Conservation (phyloP, 2,113 vertebrate genomes). For the Electrona antarctica region DNA sequence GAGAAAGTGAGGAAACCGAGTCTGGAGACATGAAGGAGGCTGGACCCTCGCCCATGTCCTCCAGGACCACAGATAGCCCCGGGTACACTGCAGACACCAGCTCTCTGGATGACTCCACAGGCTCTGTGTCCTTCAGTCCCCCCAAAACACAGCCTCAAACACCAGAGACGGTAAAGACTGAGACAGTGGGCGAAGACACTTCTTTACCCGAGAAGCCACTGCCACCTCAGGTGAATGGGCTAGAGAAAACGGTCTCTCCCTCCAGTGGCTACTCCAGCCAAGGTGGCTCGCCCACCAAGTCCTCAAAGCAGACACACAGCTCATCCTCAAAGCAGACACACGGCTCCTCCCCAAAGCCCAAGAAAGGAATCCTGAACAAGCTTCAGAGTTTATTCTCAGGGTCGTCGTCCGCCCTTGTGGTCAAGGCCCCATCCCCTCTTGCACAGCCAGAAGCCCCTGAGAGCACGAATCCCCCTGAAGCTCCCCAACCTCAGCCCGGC, state of each 20-base stretch:
- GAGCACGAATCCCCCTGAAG: constrained; percentile 54
- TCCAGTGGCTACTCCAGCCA: constrained; percentile 91
- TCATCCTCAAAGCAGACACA: constrained; percentile 75
- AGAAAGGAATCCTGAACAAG: constrained; percentile 78
- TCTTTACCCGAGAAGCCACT: constrained; percentile 36
- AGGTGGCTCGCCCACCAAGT: constrained; percentile 80
- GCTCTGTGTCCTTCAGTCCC: constrained; percentile 47
- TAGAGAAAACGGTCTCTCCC: constrained; percentile 82
- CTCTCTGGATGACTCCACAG: constrained; percentile 69
- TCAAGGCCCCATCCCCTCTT: constrained; percentile 64
- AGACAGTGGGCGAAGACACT: constrained; percentile 67
- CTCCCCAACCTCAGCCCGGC: constrained; percentile 63
- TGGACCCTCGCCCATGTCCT: constrained; percentile 52
- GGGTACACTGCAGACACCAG: constrained; percentile 71
- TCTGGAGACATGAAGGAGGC: constrained; percentile 41
- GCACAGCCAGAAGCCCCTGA: constrained; percentile 12
- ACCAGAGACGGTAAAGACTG: constrained; percentile 28
- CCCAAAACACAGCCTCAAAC: constrained; percentile 46
- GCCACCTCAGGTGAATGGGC: constrained; percentile 31
- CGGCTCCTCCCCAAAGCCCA: constrained; percentile 72
- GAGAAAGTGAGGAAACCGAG: constrained; percentile 52
- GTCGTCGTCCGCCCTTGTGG: constrained; percentile 61
- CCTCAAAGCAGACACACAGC: constrained; percentile 66
- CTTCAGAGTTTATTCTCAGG: constrained; percentile 78
- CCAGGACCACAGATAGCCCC: constrained; percentile 58